Base-by-base conservation (phyloP, 2,888 invertebrate genomes). In the Macroteleia sp. region DNA sequence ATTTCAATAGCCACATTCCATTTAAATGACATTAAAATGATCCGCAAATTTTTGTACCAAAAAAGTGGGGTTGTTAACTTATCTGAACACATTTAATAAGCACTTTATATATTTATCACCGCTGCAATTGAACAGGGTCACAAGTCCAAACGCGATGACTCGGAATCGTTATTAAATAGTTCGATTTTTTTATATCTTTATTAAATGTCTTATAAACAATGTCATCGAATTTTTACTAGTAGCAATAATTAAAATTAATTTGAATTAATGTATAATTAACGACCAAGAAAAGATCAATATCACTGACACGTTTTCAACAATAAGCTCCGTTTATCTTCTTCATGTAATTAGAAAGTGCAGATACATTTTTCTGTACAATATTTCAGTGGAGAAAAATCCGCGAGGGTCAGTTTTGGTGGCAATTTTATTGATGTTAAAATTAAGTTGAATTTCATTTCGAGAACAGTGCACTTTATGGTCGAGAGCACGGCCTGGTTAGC, bases 381-480 rank as follows among this genome's bases (percentile, higher is more conserved):
- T 36, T 48, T 54, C 20, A 22, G 1, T 4, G 20, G 17, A 0
- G 20, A 52, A 61, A 69, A 74, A 54, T 59, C 59, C 64, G 59
- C 22, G 36, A 56, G 17, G 71, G 75, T 76, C 80, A 76, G 42
- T 73, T 50, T 69, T 25, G 19, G 22, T 12, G 48, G 59, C 70
- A 70, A 59, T 67, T 69, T 50, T 67, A 61, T 56, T 50, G 61
- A 71, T 64, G 52, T 67, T 67, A 84, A 85, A 89, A 91, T 90
- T 89, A 90, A 91, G 85, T 90, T 84, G 86, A 90, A 87, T 89
- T 91, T 90, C 90, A 91, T 91, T 88, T 85, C 80, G 69, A 77
- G 76, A 66, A 52, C 59, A 56, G 59, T 57, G 54, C 57, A 42
- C 36, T 57, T 56, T 34, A 62, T 48, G 61, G 73, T 70, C 50